Conservation (phyloP, 2,797 vertebrate species). For the Hippoglossus hippoglossus region DNA sequence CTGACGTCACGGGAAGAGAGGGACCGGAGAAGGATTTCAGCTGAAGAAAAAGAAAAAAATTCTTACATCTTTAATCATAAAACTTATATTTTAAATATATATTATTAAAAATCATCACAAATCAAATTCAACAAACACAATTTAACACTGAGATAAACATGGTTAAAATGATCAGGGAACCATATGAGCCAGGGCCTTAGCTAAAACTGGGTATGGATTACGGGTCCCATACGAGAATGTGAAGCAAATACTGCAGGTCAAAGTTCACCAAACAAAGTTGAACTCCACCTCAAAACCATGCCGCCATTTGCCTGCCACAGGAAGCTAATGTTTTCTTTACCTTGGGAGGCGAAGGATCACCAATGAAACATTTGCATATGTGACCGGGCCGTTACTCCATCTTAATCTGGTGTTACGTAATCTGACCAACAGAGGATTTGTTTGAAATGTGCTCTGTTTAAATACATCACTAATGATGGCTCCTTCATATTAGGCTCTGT, state of each 20-base stretch:
- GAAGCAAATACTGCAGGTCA: too few relatives aligned
- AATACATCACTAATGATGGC: background rate
- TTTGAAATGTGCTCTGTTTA: too few relatives aligned
- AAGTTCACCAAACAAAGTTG: too few relatives aligned
- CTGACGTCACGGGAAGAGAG: conserved; percentile 25
- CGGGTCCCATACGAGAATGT: too few relatives aligned
- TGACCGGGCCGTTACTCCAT: background rate
- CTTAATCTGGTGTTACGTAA: background rate
- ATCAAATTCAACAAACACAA: background rate
- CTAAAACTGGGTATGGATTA: too few relatives aligned
- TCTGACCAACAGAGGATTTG: too few relatives aligned
- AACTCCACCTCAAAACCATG: too few relatives aligned
- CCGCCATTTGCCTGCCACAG: too few relatives aligned
- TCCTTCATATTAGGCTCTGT: background rate
- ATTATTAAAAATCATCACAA: background rate
- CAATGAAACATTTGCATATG: too few relatives aligned
- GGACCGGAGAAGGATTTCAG: background rate
- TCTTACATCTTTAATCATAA: background rate
- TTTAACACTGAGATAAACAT: background rate
- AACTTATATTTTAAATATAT: background rate
- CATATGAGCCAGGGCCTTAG: background rate
- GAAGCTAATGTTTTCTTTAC: too few relatives aligned
- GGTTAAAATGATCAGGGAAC: background rate
- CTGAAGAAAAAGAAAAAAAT: background rate
- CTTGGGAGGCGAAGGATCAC: too few relatives aligned